phyloP scores from a whole-genome alignment of 2,113 vertebrate species.

The Odocoileus hemionus region DNA sequence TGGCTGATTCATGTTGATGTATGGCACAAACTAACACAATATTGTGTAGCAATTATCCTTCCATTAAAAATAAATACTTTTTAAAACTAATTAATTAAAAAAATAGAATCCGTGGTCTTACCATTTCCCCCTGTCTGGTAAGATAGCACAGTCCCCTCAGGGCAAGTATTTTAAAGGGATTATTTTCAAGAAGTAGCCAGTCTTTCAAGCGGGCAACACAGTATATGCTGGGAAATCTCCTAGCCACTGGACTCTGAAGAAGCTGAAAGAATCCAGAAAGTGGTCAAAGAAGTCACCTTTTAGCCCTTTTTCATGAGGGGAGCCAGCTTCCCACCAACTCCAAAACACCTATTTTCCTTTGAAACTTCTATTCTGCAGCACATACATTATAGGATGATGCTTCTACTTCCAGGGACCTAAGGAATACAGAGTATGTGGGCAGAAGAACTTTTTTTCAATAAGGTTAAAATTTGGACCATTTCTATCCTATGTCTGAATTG shows the following conservation, averaged over 20 bases:
- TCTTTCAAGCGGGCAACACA: conserved; percentile 42
- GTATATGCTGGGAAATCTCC: conserved; percentile 53
- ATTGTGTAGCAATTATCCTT: background rate
- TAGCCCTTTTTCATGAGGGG: background rate
- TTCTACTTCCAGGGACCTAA: background rate
- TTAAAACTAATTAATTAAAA: background rate
- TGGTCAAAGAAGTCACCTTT: background rate
- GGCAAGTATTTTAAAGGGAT: conserved; percentile 47
- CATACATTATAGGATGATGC: background rate
- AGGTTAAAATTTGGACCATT: background rate
- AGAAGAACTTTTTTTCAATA: background rate
- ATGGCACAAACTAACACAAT: background rate
- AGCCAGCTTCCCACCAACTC: background rate
- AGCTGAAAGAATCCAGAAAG: conserved; percentile 65
- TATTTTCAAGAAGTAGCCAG: conserved; percentile 55
- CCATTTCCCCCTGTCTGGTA: conserved; percentile 33
- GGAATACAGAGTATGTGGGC: background rate
- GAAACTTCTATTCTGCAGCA: background rate
- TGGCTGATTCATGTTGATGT: background rate
- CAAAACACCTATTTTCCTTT: background rate
- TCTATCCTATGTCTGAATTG: background rate
- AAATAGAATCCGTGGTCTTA: conserved; percentile 6
- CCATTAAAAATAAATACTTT: background rate
- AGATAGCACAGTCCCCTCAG: conserved; percentile 52
- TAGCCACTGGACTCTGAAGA: conserved; percentile 65